Percentiles rank a stretch among this genome's conserved stretches.
These are phyloP conservation scores for Autographa gamma DNA, from an alignment of 2,888 invertebrate genomes.

Conservation along the genomic window DNA sequence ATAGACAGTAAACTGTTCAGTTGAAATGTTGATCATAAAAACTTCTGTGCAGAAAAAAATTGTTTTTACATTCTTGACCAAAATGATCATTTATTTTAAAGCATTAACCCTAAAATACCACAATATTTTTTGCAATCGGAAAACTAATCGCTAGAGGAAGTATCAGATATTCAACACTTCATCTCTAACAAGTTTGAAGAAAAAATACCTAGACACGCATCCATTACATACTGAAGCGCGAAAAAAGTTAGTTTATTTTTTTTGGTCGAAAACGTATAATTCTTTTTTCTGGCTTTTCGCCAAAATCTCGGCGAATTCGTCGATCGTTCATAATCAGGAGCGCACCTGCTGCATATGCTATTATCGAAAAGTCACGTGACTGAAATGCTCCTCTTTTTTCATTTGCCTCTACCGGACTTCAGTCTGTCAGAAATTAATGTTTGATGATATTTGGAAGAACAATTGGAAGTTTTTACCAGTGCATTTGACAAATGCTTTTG, in stretches of 20 bases:
- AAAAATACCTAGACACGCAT: neutral
- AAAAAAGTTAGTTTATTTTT: neutral
- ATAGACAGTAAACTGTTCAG: too few species aligned
- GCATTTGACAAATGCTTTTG: too few species aligned
- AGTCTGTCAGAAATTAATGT: too few species aligned
- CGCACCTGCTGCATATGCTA: constrained; percentile 5
- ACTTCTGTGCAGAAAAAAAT: too few species aligned
- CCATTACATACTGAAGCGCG: neutral
- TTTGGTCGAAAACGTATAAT: neutral
- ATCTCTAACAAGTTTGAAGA: neutral
- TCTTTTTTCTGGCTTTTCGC: neutral
- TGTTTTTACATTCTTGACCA: too few species aligned
- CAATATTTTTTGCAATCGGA: neutral
- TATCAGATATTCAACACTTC: neutral
- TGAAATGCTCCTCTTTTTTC: neutral
- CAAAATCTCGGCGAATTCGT: neutral
- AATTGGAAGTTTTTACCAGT: too few species aligned
- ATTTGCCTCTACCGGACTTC: too few species aligned
- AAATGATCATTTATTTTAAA: too few species aligned
- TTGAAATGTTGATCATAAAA: too few species aligned
- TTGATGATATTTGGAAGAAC: too few species aligned
- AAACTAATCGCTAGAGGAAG: neutral
- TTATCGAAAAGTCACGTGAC: neutral
- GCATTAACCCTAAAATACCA: too few species aligned
- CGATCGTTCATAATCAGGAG: neutral